Evolutionary conservation across 2,888 invertebrate species (phyloP), one percentile per base, ranked within the genome.

Genomic region (Allophyes oxyacanthae): DNA sequence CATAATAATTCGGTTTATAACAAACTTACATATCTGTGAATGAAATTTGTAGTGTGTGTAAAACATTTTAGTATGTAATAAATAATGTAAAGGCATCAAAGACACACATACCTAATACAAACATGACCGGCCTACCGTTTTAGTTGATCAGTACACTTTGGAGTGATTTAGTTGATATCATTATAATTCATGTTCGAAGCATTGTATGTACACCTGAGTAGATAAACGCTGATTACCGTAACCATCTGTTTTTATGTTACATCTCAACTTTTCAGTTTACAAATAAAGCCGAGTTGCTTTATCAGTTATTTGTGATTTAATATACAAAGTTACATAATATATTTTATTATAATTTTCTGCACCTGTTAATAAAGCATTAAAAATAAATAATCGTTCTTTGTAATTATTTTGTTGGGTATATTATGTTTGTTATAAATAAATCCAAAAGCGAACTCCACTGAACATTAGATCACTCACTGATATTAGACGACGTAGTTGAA

Each of bases 291-390:
- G 40, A 48, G 55, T 69, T 50, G 64, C 64, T 77, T 75, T 71
- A 70, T 72, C 64, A 55, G 68, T 59, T 74, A n/a, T n/a, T 75
- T 80, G 79, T 85, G 83, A 82, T 82, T 62, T 77, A 79, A 69
- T 77, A 76, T 82, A 78, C 65, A 81, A 83, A 83, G 81, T 79
- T 80, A 82, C 81, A 82, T 86, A 84, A 75, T 84, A 76, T 79
- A 70, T 79, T 77, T 79, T 76, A 77, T 65, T 80, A 77, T 83
- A 76, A 78, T 82, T 82, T 78, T 74, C 77, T 80, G 88, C 90
- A 89, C 90, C 86, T 87, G 90, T 89, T 90, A 88, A 80, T 81
- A 64, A 82, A 82, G 89, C 89, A 88, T 87, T 81, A 73, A 51
- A 71, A 68, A 6, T 77, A 68, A 72, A 75, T 75, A 63, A 63